Base-by-base conservation (phyloP, 2,113 vertebrate genomes). In the Engraulis encrasicolus region DNA sequence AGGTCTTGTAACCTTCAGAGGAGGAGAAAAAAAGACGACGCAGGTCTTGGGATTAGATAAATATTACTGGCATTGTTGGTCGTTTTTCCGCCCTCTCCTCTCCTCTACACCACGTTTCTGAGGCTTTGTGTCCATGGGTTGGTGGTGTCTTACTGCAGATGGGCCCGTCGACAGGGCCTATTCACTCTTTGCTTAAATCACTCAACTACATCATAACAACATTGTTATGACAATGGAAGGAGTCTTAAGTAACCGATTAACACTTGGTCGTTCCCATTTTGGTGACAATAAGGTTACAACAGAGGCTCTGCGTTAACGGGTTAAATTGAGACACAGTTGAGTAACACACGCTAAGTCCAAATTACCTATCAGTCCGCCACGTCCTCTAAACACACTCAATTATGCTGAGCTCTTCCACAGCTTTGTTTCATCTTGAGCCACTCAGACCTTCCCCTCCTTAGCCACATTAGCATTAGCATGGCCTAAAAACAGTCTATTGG, bases 321-420 rank as follows among this genome's bases (percentile, higher is more conserved):
- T 96, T 96, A 95, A 95, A 94, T 94, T 95, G 94, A 96, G 95
- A 95, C 93, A 94, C 94, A 92, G 94, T 92, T 96, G 93, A 94
- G 94, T 94, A 96, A 94, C 94, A 92, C 93, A 93, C 93, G n/a
- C 95, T 95, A 94, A 95, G 95, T 96, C 94, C 93, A 94, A 95
- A 96, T 96, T 96, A 96, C 95, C 94, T 94, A 93, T 95, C 94
- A 95, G 93, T 83, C 95, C 94, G 92, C 92, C 92, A 90, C 82
- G 92, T 93, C 95, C 93, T 94, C 94, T 91, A 92, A n/a, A 91
- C 94, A 93, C 91, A 95, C 91, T 94, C 95, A 95, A 96, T 88
- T 85, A 85, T 80, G 81, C 83, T 66, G 84, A 84, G 79, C 40
- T 14, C 23, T 74, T 74, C 66, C 66, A 31, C 23, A 34, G 66